Conservation (phyloP, 2,888 invertebrate species). For the Polymixis lichenea region DNA sequence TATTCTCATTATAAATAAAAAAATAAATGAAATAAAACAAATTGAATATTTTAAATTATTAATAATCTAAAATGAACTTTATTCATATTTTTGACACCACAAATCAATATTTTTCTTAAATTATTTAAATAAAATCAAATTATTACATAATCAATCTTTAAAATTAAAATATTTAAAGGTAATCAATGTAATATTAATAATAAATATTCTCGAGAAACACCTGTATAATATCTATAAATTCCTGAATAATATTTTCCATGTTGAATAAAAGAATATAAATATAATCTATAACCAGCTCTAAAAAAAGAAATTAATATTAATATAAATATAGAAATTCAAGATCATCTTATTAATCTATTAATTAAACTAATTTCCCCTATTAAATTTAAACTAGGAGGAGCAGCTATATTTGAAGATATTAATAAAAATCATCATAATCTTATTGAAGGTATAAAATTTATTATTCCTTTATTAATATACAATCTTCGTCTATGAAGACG, state of each 20-base stretch:
- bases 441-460: slow-evolving; percentile 91
- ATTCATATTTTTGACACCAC: slow-evolving; percentile 91
- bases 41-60: slow-evolving; percentile 83
- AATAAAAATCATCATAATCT: slow-evolving; percentile 92
- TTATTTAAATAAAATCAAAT: slow-evolving; percentile 91
- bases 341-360: slow-evolving; percentile 90
- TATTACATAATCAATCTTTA: slow-evolving; percentile 88
- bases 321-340: slow-evolving; percentile 85
- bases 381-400: slow-evolving; percentile 93
- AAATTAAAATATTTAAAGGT: slow-evolving; percentile 91
- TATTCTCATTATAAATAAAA: slow-evolving; percentile 86
- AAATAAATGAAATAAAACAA: slow-evolving; percentile 88
- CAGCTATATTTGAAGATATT: slow-evolving; percentile 91
- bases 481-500: slow-evolving; percentile 91
- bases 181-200: slow-evolving; percentile 91
- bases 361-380: slow-evolving; percentile 92
- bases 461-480: slow-evolving; percentile 91
- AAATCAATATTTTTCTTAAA: slow-evolving; percentile 93
- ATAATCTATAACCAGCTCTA: slow-evolving; percentile 92
- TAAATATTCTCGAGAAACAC: slow-evolving; percentile 90
- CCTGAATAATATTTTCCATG: slow-evolving; percentile 90
- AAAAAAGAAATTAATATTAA: slow-evolving; percentile 92
- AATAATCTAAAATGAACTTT: slow-evolving; percentile 87
- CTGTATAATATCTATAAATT: slow-evolving; percentile 86
- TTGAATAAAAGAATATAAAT: slow-evolving; percentile 91